Base-by-base conservation (phyloP, 2,113 vertebrate species). In the Dicerorhinus sumatrensis region DNA sequence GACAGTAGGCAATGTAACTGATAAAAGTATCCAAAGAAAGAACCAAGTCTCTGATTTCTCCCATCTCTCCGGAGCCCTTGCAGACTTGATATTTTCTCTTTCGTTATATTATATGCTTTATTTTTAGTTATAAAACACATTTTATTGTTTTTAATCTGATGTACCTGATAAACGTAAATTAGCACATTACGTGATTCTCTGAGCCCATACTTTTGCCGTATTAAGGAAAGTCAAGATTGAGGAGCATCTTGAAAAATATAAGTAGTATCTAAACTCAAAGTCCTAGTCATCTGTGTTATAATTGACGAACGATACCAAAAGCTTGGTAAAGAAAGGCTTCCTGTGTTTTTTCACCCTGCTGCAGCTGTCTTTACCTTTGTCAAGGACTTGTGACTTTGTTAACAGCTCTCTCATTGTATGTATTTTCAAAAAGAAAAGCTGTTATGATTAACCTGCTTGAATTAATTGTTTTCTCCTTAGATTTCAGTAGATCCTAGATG, bases 21-120 rank as follows among this genome's bases (percentile, higher is more conserved):
- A 89, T 97, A 87, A 87, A 75, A 86, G 8, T 29, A 89, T 48
- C 48, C n/a, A 73, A 84, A 96, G 86, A 96, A 95, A 89, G 82
- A 77, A 81, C 69, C 39, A 76, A 94, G 36, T 2, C 21, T 81
- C 14, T 82, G 16, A 96, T 62, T 79, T 82, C 39, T 87, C 75
- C 39, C 12, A 16, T 90, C 42, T 80, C 65, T 96, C 10, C 16
- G 72, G 80, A 90, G 36, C 13, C 42, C 36, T 86, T 85, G 29
- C 13, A 36, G 23, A 21, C 3, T 16, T 56, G 46, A 56, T 85
- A 67, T 56, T 70, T 77, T 42, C 18, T 51, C 14, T 63, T 42
- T 82, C 10, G 18, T 70, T 72, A 25, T 36, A 60, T 58, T 58
- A 42, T 29, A 58, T 69, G 17, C n/a, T 86, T 79, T 36, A 95